Percentiles rank a stretch among this genome's conserved stretches.
These are phyloP conservation scores for Diplazon laetatorius DNA, from an alignment of 2,888 invertebrate genomes.

Conservation along the genomic window DNA sequence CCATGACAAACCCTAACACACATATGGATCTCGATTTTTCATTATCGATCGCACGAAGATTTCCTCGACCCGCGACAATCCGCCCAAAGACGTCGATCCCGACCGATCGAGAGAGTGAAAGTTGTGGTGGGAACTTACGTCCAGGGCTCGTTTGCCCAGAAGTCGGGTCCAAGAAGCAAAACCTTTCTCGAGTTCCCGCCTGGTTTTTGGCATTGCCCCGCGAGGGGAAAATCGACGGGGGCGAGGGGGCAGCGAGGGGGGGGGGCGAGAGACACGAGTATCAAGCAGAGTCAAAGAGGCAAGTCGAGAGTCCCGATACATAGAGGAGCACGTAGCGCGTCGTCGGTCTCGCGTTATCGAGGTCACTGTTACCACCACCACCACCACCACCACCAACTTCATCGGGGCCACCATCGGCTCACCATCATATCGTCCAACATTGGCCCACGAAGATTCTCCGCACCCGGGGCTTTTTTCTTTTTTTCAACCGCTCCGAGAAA, in stretches of 20 bases:
- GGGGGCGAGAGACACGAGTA: background rate
- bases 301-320: slow-evolving; percentile 44
- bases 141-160: slow-evolving; percentile 26
- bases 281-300: slow-evolving; percentile 67
- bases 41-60: too few relatives aligned
- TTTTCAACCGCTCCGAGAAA: slow-evolving; percentile 23
- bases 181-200: slow-evolving; percentile 42
- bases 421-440: slow-evolving; percentile 61
- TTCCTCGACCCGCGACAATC: background rate
- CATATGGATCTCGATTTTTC: too few relatives aligned
- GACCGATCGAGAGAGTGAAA: slow-evolving; percentile 71
- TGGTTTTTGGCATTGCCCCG: slow-evolving; percentile 51
- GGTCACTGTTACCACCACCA: slow-evolving; percentile 81
- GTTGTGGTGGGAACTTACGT: slow-evolving; percentile 60
- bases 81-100: slow-evolving; percentile 1
- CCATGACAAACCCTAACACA: too few relatives aligned
- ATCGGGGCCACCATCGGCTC: slow-evolving; percentile 69
- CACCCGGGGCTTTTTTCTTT: slow-evolving; percentile 18
- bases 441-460: slow-evolving; percentile 49
- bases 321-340: slow-evolving; percentile 61
- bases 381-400: too few relatives aligned
- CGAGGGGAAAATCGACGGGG: too few relatives aligned
- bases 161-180: slow-evolving; percentile 29
- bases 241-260: too few relatives aligned
- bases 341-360: slow-evolving; percentile 79